These are phyloP conservation scores for Ferrisia virgata DNA, from an alignment of 2,888 invertebrate genomes.

Conservation along the genomic window DNA sequence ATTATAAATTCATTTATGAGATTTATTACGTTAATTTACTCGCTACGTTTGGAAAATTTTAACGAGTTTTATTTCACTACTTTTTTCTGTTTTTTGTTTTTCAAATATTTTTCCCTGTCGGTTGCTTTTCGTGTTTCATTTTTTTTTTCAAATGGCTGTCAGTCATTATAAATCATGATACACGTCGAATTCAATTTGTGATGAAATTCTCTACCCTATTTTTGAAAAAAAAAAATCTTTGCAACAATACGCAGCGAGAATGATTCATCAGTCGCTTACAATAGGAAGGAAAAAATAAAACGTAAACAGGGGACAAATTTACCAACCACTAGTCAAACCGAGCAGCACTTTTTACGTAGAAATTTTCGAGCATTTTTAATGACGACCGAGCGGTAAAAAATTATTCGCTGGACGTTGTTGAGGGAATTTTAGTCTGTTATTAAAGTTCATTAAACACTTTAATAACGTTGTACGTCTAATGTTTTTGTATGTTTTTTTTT, in stretches of 20 bases:
- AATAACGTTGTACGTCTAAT: not conserved
- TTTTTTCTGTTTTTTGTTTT: not conserved
- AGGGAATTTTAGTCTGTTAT: not conserved
- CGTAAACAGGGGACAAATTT: not conserved
- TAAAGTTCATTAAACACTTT: not conserved
- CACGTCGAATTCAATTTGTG: not conserved
- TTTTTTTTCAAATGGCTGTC: not conserved
- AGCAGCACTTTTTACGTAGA: not conserved
- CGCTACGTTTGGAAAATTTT: constrained; percentile 16
- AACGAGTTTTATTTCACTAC: not conserved
- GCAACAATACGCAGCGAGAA: too few relatives aligned
- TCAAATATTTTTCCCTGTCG: not conserved
- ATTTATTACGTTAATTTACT: constrained; percentile 26
- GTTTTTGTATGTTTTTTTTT: not conserved
- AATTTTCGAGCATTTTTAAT: not conserved
- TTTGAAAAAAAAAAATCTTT: too few relatives aligned
- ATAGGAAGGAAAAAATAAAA: too few relatives aligned
- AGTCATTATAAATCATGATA: not conserved
- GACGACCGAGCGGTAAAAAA: not conserved
- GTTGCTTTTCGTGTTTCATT: not conserved
- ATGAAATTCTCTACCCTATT: not conserved
- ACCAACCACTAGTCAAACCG: not conserved
- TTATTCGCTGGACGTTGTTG: not conserved
- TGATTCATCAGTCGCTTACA: too few relatives aligned
- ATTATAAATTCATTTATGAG: constrained; percentile 16